phyloP scores from a whole-genome alignment of 2,888 invertebrate genomes.

The Ochropleura leucogaster region DNA sequence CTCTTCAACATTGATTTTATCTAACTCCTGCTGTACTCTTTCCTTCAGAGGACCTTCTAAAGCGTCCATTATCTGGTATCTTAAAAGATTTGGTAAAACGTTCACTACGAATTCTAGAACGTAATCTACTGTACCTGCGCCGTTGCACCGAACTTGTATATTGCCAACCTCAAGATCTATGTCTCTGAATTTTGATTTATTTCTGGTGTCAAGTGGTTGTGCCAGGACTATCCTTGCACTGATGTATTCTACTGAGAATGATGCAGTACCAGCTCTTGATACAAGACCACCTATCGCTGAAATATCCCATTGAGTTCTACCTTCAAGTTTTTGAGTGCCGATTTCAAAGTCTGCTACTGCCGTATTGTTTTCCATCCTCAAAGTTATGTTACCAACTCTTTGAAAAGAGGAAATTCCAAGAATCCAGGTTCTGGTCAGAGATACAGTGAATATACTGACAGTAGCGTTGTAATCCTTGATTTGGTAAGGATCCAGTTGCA shows the following conservation, averaged over 20 bases:
- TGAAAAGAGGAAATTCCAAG: slow-evolving; percentile 95
- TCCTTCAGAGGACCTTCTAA: slow-evolving; percentile 94
- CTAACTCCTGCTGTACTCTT: slow-evolving; percentile 93
- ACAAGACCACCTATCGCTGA: slow-evolving; percentile 92
- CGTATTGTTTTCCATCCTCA: slow-evolving; percentile 93
- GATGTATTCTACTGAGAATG: slow-evolving; percentile 95
- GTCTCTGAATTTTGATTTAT: slow-evolving; percentile 93
- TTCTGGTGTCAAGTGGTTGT: slow-evolving; percentile 94
- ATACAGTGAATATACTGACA: slow-evolving; percentile 92
- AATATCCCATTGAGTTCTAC: slow-evolving; percentile 95
- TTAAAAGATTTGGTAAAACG: slow-evolving; percentile 95
- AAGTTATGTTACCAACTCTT: slow-evolving; percentile 94
- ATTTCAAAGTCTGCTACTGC: slow-evolving; percentile 92
- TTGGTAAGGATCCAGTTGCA: slow-evolving; percentile 94
- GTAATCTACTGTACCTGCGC: slow-evolving; percentile 97
- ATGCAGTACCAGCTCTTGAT: slow-evolving; percentile 93
- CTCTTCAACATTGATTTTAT: slow-evolving; percentile 94
- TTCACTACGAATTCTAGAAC: slow-evolving; percentile 95
- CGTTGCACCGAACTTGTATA: slow-evolving; percentile 95
- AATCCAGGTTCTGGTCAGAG: slow-evolving; percentile 94
- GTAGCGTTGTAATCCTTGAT: slow-evolving; percentile 94
- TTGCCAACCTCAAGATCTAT: slow-evolving; percentile 95
- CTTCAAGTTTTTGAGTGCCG: slow-evolving; percentile 95
- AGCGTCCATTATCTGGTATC: slow-evolving; percentile 97
- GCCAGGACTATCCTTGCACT: slow-evolving; percentile 92